phyloP scores from a whole-genome alignment of 2,888 invertebrate genomes.

The Megamerina dolium region DNA sequence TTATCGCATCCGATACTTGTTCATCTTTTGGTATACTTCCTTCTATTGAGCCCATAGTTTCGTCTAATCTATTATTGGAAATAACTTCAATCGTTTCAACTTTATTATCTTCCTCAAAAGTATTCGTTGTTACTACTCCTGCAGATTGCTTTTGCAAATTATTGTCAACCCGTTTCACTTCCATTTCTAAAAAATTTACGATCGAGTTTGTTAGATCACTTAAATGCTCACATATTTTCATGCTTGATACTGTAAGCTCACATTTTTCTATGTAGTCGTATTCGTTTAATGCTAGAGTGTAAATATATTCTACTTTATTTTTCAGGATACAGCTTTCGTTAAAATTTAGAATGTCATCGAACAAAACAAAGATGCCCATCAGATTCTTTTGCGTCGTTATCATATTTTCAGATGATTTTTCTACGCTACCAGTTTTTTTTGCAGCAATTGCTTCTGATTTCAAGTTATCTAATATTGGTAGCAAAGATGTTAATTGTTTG shows the following conservation, averaged over 20 bases:
- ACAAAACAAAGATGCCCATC: constrained; percentile 38
- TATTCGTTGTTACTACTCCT: too few relatives aligned
- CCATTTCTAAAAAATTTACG: too few relatives aligned
- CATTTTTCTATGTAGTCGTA: constrained; percentile 31
- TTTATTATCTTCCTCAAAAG: too few relatives aligned
- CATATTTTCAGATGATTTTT: constrained; percentile 17
- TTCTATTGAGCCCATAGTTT: too few relatives aligned
- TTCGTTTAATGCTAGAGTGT: constrained; percentile 20
- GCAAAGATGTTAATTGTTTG: background rate
- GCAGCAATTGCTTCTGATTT: background rate
- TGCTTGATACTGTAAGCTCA: too few relatives aligned
- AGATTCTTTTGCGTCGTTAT: constrained; percentile 36
- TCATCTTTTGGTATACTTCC: too few relatives aligned
- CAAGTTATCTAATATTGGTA: background rate
- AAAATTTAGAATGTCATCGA: constrained; percentile 28
- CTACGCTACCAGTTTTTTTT: background rate
- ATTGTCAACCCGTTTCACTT: too few relatives aligned
- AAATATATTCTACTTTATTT: constrained; percentile 23
- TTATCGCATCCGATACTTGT: too few relatives aligned
- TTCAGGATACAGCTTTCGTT: background rate
- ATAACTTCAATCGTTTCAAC: too few relatives aligned
- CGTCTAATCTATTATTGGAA: too few relatives aligned
- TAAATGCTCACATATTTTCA: constrained; percentile 19
- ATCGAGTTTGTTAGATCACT: constrained; percentile 6
- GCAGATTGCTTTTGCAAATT: too few relatives aligned